A percentile compares a stretch with the other conserved stretches of the same genome.
Conservation (phyloP, 2,113 vertebrate species). For the Corynorhinus townsendii region DNA sequence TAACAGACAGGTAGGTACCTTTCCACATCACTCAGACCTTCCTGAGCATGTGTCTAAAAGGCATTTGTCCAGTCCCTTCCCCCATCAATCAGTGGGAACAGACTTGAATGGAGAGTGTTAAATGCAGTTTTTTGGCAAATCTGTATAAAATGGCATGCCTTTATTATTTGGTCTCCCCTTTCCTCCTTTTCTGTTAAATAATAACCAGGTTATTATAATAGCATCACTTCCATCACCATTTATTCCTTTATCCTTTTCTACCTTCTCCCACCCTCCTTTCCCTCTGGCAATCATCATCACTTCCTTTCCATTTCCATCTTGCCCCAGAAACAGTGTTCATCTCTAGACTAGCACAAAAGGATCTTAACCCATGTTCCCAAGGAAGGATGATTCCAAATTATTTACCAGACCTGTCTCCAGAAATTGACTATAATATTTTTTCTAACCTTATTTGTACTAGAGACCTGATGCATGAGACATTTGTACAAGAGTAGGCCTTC, state of each 20-base stretch:
- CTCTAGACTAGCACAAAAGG: background rate
- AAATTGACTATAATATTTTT: background rate
- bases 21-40: no score
- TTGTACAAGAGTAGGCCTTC: no score
- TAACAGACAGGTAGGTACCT: no score
- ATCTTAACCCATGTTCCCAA: background rate
- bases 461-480: no score
- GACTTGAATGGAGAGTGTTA: no score
- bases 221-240: background rate
- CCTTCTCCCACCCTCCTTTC: background rate
- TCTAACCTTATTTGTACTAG: background rate
- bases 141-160: no score
- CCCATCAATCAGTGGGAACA: no score
- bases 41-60: no score
- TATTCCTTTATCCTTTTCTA: background rate
- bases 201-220: no score
- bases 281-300: background rate
- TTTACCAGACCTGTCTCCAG: background rate
- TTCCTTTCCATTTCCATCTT: background rate
- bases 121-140: no score
- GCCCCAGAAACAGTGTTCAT: background rate
- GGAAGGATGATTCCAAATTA: background rate
- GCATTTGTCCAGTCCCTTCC: no score
- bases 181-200: no score
- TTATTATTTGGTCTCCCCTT: background rate